A percentile compares a stretch with the other conserved stretches of the same genome.
These are phyloP conservation scores for Neodiprion lecontei DNA, from an alignment of 1,140 invertebrate genomes.

Conservation along the genomic window DNA sequence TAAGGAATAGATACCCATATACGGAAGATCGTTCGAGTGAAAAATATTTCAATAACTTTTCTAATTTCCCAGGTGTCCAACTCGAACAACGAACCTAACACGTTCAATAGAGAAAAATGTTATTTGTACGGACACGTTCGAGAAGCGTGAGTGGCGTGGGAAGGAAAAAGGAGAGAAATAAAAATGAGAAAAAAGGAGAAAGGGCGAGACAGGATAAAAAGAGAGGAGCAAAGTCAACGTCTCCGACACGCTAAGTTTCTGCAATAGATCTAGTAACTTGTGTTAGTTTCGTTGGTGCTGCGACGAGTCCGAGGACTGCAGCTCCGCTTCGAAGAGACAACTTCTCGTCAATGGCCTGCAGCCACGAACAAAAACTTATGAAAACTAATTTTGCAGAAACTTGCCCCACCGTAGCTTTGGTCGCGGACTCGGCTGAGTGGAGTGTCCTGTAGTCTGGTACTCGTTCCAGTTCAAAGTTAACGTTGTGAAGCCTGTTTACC, in stretches of 20 bases:
- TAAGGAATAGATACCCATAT: no score
- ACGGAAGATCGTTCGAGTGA: neutral
- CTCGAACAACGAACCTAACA: neutral
- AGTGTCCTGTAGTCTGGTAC: no score
- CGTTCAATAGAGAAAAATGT: neutral
- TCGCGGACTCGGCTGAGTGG: no score
- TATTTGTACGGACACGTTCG: neutral
- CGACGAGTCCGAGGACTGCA: neutral
- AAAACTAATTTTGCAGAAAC: no score
- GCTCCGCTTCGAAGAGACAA: neutral
- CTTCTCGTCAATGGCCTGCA: no score
- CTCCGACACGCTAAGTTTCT: neutral
- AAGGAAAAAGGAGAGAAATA: neutral
- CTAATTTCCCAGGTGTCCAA: slow-evolving; percentile 49
- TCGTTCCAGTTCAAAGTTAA: no score
- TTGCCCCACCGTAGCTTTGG: no score
- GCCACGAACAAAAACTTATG: no score
- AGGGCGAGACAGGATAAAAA: neutral
- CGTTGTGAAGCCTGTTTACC: no score
- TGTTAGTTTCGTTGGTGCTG: neutral
- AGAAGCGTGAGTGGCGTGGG: neutral
- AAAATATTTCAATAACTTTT: slow-evolving; percentile 43
- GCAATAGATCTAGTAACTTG: neutral
- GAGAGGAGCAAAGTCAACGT: neutral
- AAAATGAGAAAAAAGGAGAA: neutral